A percentile compares a stretch with the other conserved stretches of the same genome.
These are phyloP conservation scores for Sinelater perroti DNA, from an alignment of 2,888 invertebrate species.

Conservation along the genomic window DNA sequence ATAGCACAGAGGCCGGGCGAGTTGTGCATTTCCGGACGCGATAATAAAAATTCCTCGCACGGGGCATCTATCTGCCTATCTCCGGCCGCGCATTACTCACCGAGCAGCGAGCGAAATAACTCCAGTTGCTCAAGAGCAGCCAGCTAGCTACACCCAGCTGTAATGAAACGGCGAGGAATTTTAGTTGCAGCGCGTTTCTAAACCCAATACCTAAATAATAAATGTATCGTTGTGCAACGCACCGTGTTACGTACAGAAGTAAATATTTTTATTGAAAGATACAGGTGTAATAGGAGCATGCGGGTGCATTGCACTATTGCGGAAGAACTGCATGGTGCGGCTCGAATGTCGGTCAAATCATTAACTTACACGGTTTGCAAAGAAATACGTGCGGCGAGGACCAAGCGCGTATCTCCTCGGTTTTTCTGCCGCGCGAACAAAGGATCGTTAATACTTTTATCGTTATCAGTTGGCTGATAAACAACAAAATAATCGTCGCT, in stretches of 20 bases:
- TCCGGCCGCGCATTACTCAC: not conserved
- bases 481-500: slow-evolving; percentile 25
- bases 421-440: slow-evolving; percentile 21
- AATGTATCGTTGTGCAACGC: slow-evolving; percentile 56
- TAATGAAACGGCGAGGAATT: slow-evolving; percentile 31
- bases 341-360: slow-evolving; percentile 38
- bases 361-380: slow-evolving; percentile 16
- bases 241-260: slow-evolving; percentile 63
- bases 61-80: too few species aligned
- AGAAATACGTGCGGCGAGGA: slow-evolving; percentile 19
- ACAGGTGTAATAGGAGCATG: slow-evolving; percentile 64
- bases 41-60: slow-evolving; percentile 15
- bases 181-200: slow-evolving; percentile 32
- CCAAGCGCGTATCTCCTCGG: slow-evolving; percentile 15
- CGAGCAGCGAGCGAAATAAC: slow-evolving; percentile 20
- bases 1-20: slow-evolving; percentile 1
- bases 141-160: slow-evolving; percentile 30
- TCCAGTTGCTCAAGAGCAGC: slow-evolving; percentile 32
- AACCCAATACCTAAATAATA: slow-evolving; percentile 29
- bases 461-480: slow-evolving; percentile 29
- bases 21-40: slow-evolving; percentile 16
- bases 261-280: slow-evolving; percentile 64
- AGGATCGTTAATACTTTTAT: slow-evolving; percentile 29
- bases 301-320: slow-evolving; percentile 44
- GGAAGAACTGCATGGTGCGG: slow-evolving; percentile 38